Evolutionary conservation across 2,888 invertebrate species (phyloP).

Genomic region (Glyphotaelius pellucidus): DNA sequence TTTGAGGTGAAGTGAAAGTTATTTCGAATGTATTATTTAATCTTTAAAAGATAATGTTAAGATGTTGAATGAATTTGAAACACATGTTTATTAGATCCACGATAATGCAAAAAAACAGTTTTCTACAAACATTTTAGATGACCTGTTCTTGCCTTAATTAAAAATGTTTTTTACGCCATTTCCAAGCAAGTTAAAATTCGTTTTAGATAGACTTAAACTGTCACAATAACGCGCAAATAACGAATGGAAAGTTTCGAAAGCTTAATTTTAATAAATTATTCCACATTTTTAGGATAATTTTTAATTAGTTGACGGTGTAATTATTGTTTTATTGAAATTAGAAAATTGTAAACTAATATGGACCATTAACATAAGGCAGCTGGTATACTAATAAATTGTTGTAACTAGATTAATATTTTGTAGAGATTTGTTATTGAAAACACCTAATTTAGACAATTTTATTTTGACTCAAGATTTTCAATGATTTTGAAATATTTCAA

Average conservation of each 20-base stretch:
- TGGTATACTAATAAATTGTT: background rate
- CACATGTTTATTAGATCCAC: background rate
- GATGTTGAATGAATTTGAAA: background rate
- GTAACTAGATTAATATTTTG: background rate
- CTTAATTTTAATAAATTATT: background rate
- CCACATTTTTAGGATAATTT: background rate
- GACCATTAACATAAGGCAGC: background rate
- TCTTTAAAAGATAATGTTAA: background rate
- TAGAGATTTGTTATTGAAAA: background rate
- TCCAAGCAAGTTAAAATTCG: background rate
- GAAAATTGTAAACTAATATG: background rate
- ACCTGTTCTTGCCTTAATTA: background rate
- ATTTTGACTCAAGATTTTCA: background rate
- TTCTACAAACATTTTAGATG: background rate
- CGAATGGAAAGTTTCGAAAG: background rate
- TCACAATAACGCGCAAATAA: background rate
- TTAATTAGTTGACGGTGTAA: background rate
- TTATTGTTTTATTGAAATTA: background rate
- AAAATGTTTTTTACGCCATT: too few species aligned
- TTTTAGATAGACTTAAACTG: background rate
- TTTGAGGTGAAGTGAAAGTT: too few species aligned
- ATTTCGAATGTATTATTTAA: background rate
- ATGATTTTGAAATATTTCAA: background rate
- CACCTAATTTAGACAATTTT: background rate
- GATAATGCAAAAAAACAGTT: background rate